These are phyloP conservation scores for Bradypodion ventrale DNA, from an alignment of 2,797 vertebrate genomes.

Conservation along the genomic window DNA sequence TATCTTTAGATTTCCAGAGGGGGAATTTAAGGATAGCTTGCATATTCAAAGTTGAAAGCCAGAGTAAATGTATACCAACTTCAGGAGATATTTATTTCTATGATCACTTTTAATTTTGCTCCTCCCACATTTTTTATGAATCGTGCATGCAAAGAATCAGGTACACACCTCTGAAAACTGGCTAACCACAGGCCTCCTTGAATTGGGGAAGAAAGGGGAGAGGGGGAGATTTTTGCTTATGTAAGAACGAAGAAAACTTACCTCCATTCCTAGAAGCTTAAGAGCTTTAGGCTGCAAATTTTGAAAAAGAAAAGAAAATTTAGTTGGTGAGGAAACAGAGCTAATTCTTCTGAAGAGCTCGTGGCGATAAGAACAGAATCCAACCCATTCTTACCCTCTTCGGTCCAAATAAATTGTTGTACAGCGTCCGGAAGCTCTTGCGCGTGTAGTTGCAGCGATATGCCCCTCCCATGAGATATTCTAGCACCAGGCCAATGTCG, in stretches of 20 bases:
- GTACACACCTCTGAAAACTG: no score
- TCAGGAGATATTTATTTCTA: neutral
- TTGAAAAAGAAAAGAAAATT: constrained; percentile 44
- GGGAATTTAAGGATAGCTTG: neutral
- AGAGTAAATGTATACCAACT: constrained; percentile 17
- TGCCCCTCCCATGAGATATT: constrained; percentile 97
- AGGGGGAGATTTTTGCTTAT: constrained; percentile 3
- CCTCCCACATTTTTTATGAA: neutral
- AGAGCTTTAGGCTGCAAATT: constrained; percentile 91
- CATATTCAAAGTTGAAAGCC: constrained; percentile 6
- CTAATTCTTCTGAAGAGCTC: neutral
- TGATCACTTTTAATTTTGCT: neutral
- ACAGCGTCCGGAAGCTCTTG: constrained; percentile 94
- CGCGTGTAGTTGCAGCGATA: constrained; percentile 97
- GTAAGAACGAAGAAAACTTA: constrained; percentile 64
- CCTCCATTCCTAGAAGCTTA: constrained; percentile 98
- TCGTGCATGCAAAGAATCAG: no score
- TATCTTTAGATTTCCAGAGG: neutral
- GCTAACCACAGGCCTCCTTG: neutral
- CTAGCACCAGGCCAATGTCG: constrained; percentile 95
- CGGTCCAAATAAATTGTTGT: constrained; percentile 96
- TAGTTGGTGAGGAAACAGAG: neutral
- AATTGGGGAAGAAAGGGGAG: constrained; percentile 19
- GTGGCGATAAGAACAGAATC: neutral
- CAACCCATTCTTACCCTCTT: constrained; percentile 85